phyloP scores from a whole-genome alignment of 2,113 vertebrate species.

The Ammodramus savannarum region DNA sequence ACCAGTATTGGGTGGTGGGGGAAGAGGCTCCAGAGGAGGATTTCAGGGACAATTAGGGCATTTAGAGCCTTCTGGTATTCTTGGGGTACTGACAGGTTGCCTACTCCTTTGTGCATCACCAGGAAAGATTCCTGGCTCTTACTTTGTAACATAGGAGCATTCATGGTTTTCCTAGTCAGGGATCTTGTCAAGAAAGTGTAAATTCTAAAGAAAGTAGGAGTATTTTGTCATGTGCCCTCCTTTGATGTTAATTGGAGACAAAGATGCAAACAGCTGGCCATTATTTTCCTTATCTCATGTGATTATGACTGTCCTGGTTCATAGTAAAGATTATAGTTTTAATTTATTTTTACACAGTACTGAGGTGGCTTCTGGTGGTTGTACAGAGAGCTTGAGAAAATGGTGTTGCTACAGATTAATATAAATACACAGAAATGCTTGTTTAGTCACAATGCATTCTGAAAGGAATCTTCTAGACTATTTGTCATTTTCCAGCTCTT shows the following conservation, averaged over 20 bases:
- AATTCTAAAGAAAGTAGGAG: not conserved
- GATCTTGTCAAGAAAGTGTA: not conserved
- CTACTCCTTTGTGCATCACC: not conserved
- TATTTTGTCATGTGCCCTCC: not conserved
- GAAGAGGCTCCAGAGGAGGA: not conserved
- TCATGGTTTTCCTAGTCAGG: not conserved
- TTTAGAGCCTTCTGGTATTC: not conserved
- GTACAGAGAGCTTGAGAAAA: not conserved
- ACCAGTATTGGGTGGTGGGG: not conserved
- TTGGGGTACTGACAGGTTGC: not conserved
- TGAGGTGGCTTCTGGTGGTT: not conserved
- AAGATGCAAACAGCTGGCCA: not conserved
- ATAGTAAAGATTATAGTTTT: not conserved
- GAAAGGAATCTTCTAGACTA: not conserved
- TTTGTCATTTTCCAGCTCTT: not conserved
- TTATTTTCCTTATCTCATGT: not conserved
- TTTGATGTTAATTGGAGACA: not conserved
- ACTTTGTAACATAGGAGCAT: accelerated
- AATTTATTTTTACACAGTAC: not conserved
- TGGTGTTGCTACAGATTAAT: not conserved
- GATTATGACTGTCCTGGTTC: not conserved
- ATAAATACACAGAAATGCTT: not conserved
- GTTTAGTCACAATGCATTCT: not conserved
- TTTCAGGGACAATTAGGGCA: not conserved
- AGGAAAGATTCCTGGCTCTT: not conserved